Conservation (phyloP, 37 sponge, comb jelly and placozoan genomes). For the Theonella swinhoei region DNA sequence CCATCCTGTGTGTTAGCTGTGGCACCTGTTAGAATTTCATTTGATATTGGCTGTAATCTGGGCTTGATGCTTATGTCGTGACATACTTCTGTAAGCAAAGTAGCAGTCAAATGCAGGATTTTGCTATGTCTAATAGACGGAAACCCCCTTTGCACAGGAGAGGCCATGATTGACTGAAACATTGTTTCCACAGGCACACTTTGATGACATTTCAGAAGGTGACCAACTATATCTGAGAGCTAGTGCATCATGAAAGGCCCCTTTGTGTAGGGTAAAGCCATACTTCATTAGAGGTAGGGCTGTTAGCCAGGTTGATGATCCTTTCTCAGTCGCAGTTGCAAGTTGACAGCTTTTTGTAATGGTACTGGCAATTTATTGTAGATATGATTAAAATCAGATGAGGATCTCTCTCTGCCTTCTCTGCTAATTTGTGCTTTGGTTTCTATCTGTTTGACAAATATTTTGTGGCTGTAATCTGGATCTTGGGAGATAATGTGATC, state of each 20-base stretch:
- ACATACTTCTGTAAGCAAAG: slow-evolving; percentile 31
- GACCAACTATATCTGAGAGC: slow-evolving; percentile 11
- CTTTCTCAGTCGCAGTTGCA: slow-evolving; percentile 5
- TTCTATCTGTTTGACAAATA: background rate
- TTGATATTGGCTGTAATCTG: slow-evolving; percentile 1
- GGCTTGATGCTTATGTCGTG: slow-evolving; percentile 15
- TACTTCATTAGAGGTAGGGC: slow-evolving; percentile 2
- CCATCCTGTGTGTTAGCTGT: slow-evolving; percentile 1
- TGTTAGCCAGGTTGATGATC: slow-evolving; percentile 11
- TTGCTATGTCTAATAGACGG: slow-evolving; percentile 13
- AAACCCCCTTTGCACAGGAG: slow-evolving; percentile 8
- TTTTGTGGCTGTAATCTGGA: background rate
- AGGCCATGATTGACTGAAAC: background rate
- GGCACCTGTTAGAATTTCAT: slow-evolving; percentile 2
- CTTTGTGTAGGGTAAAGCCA: slow-evolving; percentile 10
- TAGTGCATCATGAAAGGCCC: slow-evolving; percentile 7
- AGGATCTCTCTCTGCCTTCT: background rate
- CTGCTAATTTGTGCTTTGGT: background rate
- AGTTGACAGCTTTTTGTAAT: background rate
- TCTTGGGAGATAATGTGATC: slow-evolving; percentile 26
- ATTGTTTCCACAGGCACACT: background rate
- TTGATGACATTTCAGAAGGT: background rate
- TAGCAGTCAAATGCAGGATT: slow-evolving; percentile 25
- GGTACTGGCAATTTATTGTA: background rate
- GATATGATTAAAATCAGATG: background rate